Evolutionary conservation across 2,113 vertebrate species (phyloP).

Genomic region (Dicaeum eximium): DNA sequence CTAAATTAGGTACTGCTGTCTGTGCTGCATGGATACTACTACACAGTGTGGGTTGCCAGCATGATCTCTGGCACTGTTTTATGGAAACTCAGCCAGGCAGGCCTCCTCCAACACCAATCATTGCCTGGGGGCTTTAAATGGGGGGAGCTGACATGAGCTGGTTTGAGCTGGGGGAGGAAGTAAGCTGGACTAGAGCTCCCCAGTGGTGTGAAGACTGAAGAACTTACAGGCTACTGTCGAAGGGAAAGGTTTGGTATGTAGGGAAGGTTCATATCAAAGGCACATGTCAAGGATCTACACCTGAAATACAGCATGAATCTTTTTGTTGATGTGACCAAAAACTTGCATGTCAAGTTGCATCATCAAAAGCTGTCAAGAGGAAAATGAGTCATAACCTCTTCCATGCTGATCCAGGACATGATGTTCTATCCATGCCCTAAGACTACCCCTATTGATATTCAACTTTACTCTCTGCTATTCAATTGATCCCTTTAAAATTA

Average conservation of each 20-base stretch:
- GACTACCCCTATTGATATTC: rapidly evolving
- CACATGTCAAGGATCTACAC: neutral
- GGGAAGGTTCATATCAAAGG: neutral
- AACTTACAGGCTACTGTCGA: neutral
- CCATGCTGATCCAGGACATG: neutral
- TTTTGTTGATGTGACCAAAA: neutral
- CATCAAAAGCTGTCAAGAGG: neutral
- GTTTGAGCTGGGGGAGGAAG: neutral
- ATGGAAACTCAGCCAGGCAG: neutral
- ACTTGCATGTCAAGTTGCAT: neutral
- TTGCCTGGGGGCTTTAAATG: neutral
- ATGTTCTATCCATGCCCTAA: neutral
- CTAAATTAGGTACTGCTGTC: neutral
- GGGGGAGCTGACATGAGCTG: neutral
- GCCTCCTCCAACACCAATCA: rapidly evolving
- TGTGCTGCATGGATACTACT: neutral
- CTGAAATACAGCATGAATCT: neutral
- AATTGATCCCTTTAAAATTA: neutral
- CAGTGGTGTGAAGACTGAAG: neutral
- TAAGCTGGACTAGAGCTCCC: neutral
- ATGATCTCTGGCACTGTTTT: neutral
- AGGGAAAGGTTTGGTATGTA: neutral
- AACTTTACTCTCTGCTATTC: rapidly evolving
- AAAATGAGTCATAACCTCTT: neutral
- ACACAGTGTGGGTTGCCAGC: neutral